Evolutionary conservation across 2,113 vertebrate species (phyloP), one percentile per base, ranked within the genome.

Genomic region (Rafetus swinhoei): DNA sequence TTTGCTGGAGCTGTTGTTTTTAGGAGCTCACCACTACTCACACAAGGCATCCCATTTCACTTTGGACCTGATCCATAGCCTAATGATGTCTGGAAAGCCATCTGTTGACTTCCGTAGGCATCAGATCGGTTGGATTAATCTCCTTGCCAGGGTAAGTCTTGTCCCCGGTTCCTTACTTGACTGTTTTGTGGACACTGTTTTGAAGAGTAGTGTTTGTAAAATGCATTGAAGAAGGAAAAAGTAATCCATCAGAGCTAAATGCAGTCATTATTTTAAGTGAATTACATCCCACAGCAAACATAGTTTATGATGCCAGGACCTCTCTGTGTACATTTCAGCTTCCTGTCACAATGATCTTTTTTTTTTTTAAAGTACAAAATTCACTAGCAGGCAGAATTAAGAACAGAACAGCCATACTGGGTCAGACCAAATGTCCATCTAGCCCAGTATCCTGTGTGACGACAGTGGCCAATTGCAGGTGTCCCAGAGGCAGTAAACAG

Each of bases 11-110:
- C 12, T 3, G 1, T 25, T 45, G n/a, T 3, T 32, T n/a, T 25
- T 25, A 29, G 13, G 15, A 60, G 13, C 53, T 25, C 35, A 77
- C 4, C 39, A 9, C 50, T 50, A 0, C 0, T 57, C 80, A 18
- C 55, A 27, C 74, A 16, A 1, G 2, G 1, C 9, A 4, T 1
- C 87, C 45, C 22, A 35, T 15, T 29, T 72, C 15, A 69, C n/a
- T 69, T 32, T 24, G 50, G 29, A 4, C 72, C 72, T 13, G 22
- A 45, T 39, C 72, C 35, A 12, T 24, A 76, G 22, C 39, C 72
- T 45, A 45, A 24, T 45, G 21, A 76, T 24, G 72, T 76, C 35
- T 45, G 35, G 72, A 24, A 74, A 72, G 69, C 10, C 29, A 8
- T 16, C 62, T 69, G 32, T 69, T n/a, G 15, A 9, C 72, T 74